Percentiles rank a stretch among this genome's conserved stretches.
Evolutionary conservation across 2,888 invertebrate species (phyloP).

Genomic region (Synergus itoensis): DNA sequence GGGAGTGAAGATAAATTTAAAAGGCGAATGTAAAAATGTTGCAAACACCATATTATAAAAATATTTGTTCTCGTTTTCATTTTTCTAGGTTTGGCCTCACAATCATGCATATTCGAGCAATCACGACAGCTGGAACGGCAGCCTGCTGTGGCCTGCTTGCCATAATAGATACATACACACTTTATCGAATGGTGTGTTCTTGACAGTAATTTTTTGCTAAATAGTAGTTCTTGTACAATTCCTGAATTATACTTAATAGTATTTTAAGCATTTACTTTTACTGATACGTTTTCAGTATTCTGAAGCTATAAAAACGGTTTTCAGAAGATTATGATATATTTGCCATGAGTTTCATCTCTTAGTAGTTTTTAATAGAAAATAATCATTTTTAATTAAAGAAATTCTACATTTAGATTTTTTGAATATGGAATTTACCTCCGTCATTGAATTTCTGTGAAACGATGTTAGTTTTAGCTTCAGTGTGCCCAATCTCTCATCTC

Average conservation of each 20-base stretch:
- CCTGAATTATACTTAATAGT: not conserved
- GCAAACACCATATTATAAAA: conserved; percentile 4
- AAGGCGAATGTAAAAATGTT: conserved; percentile 7
- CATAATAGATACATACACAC: conserved; percentile 68
- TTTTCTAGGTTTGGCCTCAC: conserved; percentile 62
- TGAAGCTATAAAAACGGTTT: not conserved
- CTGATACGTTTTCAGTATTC: not conserved
- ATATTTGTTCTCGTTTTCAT: conserved; percentile 42
- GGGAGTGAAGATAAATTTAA: not conserved
- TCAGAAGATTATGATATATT: not conserved
- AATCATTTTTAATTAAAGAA: not conserved
- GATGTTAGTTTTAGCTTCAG: conserved; percentile 12
- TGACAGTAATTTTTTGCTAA: not conserved
- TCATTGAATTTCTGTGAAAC: not conserved
- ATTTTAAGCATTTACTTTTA: not conserved
- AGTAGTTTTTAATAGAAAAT: not conserved
- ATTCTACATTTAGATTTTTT: not conserved
- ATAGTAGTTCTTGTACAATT: not conserved
- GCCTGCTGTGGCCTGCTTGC: conserved; percentile 65
- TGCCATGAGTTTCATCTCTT: not conserved
- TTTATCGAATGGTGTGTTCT: conserved; percentile 68
- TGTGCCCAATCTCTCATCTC: conserved; percentile 16
- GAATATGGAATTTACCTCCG: not conserved
- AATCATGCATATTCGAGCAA: conserved; percentile 62
- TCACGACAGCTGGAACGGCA: conserved; percentile 62